Evolutionary conservation across 1,140 invertebrate genomes (phyloP).

Genomic region (Drosophila nikananu): DNA sequence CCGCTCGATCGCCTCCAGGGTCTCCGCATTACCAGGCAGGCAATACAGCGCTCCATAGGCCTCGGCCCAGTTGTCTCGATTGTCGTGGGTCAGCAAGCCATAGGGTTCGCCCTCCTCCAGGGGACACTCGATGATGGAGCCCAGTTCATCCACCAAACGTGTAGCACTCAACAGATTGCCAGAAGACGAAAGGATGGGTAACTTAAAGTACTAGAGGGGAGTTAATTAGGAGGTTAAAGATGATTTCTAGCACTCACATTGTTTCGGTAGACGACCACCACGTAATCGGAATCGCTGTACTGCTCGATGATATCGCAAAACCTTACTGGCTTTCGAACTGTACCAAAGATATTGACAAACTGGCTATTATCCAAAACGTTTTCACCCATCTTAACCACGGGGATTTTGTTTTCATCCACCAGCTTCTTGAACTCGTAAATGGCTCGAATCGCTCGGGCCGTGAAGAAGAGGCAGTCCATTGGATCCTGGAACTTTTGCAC

Average conservation of each 20-base stretch:
- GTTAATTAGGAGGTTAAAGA: neutral
- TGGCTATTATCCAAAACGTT: slow-evolving; percentile 94
- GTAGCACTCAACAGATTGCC: slow-evolving; percentile 60
- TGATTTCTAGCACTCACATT: slow-evolving; percentile 87
- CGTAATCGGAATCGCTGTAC: slow-evolving; percentile 88
- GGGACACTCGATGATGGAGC: slow-evolving; percentile 86
- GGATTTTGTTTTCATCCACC: slow-evolving; percentile 90
- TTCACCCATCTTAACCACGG: slow-evolving; percentile 91
- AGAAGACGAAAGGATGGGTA: slow-evolving; percentile 89
- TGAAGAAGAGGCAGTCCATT: slow-evolving; percentile 89
- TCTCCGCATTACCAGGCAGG: slow-evolving; percentile 87
- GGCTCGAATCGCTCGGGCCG: slow-evolving; percentile 89
- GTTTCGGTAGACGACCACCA: slow-evolving; percentile 93
- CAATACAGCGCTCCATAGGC: slow-evolving; percentile 88
- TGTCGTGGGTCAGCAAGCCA: slow-evolving; percentile 93
- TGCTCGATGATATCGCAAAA: slow-evolving; percentile 89
- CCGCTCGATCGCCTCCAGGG: slow-evolving; percentile 89
- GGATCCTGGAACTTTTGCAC: slow-evolving; percentile 87
- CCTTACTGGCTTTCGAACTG: slow-evolving; percentile 91
- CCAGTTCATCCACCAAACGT: slow-evolving; percentile 76
- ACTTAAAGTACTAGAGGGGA: slow-evolving; percentile 89
- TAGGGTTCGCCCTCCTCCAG: slow-evolving; percentile 86
- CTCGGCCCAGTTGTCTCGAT: slow-evolving; percentile 92
- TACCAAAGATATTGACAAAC: slow-evolving; percentile 94
- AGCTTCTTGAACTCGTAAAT: slow-evolving; percentile 89